Conservation (phyloP, 1,140 invertebrate genomes). For the Acyrthosiphon pisum region DNA sequence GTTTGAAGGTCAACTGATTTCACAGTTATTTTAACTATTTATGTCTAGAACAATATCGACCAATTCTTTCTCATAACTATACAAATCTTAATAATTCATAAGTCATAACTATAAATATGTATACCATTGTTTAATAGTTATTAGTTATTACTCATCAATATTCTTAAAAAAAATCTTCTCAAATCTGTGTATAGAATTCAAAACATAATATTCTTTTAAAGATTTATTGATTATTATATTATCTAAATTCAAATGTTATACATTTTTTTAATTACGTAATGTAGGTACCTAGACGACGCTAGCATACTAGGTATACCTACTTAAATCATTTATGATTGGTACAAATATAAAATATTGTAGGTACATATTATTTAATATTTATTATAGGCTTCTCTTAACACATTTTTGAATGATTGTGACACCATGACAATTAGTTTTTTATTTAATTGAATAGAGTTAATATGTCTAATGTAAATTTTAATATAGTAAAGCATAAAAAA, state of each 20-base stretch:
- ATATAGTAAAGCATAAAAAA: not conserved
- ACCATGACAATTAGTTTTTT: not conserved
- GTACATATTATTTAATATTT: not conserved
- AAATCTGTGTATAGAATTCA: not conserved
- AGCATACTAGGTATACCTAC: too few species aligned
- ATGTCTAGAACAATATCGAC: not conserved
- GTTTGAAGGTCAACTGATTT: not conserved
- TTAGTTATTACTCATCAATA: not conserved
- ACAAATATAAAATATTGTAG: too few species aligned
- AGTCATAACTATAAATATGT: too few species aligned
- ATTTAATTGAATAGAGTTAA: not conserved
- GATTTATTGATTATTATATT: not conserved
- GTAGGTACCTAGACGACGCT: too few species aligned
- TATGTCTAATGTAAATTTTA: not conserved
- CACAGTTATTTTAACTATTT: not conserved
- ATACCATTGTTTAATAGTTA: not conserved
- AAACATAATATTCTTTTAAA: not conserved
- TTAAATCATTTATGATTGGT: too few species aligned
- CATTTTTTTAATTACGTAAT: too few species aligned
- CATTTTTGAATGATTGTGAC: not conserved
- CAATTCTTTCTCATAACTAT: not conserved
- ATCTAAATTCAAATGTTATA: not conserved
- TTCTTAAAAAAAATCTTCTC: not conserved
- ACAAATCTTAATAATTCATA: too few species aligned
- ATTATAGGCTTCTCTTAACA: not conserved